phyloP scores from a whole-genome alignment of 2,888 invertebrate genomes.

The Leptinotarsa haldemani region DNA sequence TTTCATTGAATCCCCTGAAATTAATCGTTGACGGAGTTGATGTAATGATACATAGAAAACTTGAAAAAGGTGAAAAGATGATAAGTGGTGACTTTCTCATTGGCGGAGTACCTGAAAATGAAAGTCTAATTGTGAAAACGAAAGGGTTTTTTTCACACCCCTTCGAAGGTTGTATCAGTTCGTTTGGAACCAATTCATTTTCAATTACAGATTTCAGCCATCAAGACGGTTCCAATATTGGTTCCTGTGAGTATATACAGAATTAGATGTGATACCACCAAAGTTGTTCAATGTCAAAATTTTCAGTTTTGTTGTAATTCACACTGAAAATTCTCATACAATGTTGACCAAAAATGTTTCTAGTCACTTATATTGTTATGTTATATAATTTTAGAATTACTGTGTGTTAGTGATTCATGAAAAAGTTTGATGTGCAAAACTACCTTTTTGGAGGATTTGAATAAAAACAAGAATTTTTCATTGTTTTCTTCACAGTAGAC shows the following conservation, averaged over 20 bases:
- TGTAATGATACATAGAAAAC: conserved; percentile 16
- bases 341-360: conserved; percentile 25
- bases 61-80: conserved; percentile 20
- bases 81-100: conserved; percentile 64
- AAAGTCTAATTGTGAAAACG: conserved; percentile 59
- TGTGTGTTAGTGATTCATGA: not conserved
- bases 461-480: not conserved
- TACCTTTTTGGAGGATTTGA: not conserved
- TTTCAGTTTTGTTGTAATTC: conserved; percentile 18
- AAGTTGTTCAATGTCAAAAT: conserved; percentile 21
- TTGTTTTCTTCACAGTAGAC: not conserved
- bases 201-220: conserved; percentile 69
- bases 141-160: conserved; percentile 62
- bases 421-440: not conserved
- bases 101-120: conserved; percentile 64
- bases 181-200: conserved; percentile 63
- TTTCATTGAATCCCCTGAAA: conserved; percentile 66
- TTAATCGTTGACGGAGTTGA: conserved; percentile 64
- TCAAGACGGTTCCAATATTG: conserved; percentile 72
- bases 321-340: conserved; percentile 1
- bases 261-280: conserved; percentile 24
- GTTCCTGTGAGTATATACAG: conserved; percentile 63
- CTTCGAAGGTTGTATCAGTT: conserved; percentile 66
- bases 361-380: conserved; percentile 26
- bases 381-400: conserved; percentile 13